Percentiles rank a stretch among this genome's conserved stretches.
Evolutionary conservation across 2,888 invertebrate species (phyloP).

Genomic region (Diaprepes abbreviatus): DNA sequence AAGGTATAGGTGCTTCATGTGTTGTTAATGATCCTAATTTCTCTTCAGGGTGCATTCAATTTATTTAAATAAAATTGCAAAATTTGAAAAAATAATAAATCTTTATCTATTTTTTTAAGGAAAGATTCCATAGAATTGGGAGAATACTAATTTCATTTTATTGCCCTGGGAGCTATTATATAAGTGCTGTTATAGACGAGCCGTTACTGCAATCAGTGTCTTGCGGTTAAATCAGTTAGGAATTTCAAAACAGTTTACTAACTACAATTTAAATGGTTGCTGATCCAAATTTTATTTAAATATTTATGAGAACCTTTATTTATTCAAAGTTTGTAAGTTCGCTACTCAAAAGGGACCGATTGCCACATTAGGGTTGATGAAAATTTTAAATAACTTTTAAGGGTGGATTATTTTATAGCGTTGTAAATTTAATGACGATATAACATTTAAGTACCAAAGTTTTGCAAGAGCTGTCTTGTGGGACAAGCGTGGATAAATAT

Average conservation of each 20-base stretch:
- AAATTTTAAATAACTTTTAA: slow-evolving; percentile 30
- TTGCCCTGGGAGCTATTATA: no score
- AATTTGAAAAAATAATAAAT: no score
- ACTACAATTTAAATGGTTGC: background rate
- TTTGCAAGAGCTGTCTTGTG: slow-evolving; percentile 14
- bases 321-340: slow-evolving; percentile 23
- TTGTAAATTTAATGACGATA: slow-evolving; percentile 27
- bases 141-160: no score
- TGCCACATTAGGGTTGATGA: slow-evolving; percentile 14
- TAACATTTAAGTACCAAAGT: slow-evolving; percentile 22
- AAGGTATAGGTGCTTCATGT: no score
- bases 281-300: slow-evolving; percentile 8
- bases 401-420: slow-evolving; percentile 20
- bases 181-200: no score
- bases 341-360: slow-evolving; percentile 21
- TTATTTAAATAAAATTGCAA: no score
- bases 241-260: background rate
- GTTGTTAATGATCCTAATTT: no score
- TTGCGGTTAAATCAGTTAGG: background rate
- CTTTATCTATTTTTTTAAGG: no score
- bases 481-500: slow-evolving; percentile 9
- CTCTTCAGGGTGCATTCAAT: no score
- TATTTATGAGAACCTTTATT: slow-evolving; percentile 17
- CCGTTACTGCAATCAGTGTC: no score
- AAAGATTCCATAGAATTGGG: no score